Evolutionary conservation across 2,888 invertebrate genomes (phyloP).

Genomic region (Trachelus stipa): DNA sequence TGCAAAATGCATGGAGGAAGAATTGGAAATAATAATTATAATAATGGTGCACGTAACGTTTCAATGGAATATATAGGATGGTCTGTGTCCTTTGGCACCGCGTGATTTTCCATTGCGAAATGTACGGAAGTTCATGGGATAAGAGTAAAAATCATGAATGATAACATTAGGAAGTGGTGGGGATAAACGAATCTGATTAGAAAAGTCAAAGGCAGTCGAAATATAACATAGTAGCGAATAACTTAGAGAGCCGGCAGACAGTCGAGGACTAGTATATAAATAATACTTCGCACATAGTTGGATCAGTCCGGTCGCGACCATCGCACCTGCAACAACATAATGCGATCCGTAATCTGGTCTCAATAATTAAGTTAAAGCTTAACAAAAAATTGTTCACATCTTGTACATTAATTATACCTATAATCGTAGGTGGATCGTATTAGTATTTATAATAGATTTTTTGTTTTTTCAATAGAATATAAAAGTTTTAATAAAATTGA

Average conservation of each 20-base stretch:
- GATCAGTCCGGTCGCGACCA: constrained; percentile 61
- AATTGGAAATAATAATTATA: background rate
- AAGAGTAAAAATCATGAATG: background rate
- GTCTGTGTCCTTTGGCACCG: background rate
- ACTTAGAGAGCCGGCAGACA: background rate
- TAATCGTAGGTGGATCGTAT: background rate
- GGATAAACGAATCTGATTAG: background rate
- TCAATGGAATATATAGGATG: background rate
- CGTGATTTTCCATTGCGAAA: background rate
- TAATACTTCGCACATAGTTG: constrained; percentile 59
- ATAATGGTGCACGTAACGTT: background rate
- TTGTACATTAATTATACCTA: background rate
- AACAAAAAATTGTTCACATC: background rate
- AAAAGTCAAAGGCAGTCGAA: background rate
- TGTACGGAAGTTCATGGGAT: background rate
- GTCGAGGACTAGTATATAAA: constrained; percentile 51
- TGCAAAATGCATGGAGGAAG: too few relatives aligned
- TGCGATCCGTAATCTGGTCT: constrained; percentile 16
- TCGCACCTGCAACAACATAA: constrained; percentile 57
- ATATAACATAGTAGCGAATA: background rate
- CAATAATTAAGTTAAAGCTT: background rate
- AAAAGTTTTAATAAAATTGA: background rate
- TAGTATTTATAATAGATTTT: background rate
- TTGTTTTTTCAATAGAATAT: too few relatives aligned
- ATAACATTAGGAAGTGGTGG: background rate